Conservation (phyloP, 1,140 invertebrate species). For the Diabrotica undecimpunctata region DNA sequence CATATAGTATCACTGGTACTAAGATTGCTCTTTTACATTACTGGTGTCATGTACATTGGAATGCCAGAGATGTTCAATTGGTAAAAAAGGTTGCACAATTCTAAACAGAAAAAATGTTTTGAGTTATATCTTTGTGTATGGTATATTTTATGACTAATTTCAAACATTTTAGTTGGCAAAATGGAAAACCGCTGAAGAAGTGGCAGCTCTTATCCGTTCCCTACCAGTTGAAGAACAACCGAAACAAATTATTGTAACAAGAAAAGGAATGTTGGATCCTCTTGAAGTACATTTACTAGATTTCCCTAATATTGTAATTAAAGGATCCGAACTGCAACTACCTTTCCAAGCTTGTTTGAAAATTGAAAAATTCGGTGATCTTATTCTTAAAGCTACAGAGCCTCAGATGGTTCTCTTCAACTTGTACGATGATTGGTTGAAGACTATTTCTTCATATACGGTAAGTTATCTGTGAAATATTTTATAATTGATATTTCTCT, state of each 20-base stretch:
- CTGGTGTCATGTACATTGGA: too few species aligned
- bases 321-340: slow-evolving; percentile 96
- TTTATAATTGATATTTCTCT: too few species aligned
- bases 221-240: slow-evolving; percentile 99
- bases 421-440: slow-evolving; percentile 99
- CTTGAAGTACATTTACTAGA: slow-evolving; percentile 98
- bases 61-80: too few species aligned
- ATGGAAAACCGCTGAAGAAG: slow-evolving; percentile 99
- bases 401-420: slow-evolving; percentile 99
- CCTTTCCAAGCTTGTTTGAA: slow-evolving; percentile 99
- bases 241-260: slow-evolving; percentile 98
- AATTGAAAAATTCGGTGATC: slow-evolving; percentile 98
- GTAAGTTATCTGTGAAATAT: slow-evolving; percentile 44
- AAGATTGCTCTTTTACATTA: too few species aligned
- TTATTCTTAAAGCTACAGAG: slow-evolving; percentile 98
- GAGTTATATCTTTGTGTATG: background rate
- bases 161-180: slow-evolving; percentile 75
- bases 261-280: slow-evolving; percentile 99
- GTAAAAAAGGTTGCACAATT: too few species aligned
- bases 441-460: slow-evolving; percentile 92
- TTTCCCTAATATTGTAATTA: slow-evolving; percentile 99
- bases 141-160: background rate
- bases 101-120: too few species aligned
- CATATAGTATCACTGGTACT: too few species aligned
- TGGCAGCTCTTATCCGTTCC: slow-evolving; percentile 97